Conservation (phyloP, 2,113 vertebrate species). For the Asarcornis scutulata region DNA sequence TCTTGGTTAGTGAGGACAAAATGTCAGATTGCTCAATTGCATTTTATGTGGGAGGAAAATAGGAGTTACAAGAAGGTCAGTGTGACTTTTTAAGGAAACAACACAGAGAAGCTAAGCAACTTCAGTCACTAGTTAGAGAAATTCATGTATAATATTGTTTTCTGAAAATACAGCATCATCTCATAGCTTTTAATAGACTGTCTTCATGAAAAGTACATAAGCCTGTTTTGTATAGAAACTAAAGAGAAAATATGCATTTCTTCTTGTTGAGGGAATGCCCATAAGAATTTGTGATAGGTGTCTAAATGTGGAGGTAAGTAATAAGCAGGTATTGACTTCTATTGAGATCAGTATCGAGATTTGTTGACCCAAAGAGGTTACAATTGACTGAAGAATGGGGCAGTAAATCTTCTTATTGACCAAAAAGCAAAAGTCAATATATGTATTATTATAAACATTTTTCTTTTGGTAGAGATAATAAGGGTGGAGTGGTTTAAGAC, state of each 20-base stretch:
- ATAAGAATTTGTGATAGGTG: conserved; percentile 67
- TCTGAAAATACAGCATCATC: neutral
- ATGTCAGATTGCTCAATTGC: neutral
- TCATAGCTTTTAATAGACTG: neutral
- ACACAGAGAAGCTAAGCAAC: neutral
- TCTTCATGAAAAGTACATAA: neutral
- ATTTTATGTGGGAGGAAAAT: conserved; percentile 14
- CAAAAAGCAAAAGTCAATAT: conserved; percentile 78
- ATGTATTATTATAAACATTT: conserved; percentile 82
- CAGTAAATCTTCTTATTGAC: conserved; percentile 84
- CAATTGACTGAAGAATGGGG: conserved; percentile 77
- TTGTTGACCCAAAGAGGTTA: conserved; percentile 83
- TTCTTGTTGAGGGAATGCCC: conserved; percentile 46
- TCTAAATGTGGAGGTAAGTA: conserved; percentile 77
- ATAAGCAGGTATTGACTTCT: conserved; percentile 79
- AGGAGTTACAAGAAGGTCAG: neutral
- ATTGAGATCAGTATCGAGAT: conserved; percentile 77
- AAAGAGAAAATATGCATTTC: conserved; percentile 44
- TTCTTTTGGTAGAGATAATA: conserved; percentile 75
- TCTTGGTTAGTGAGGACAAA: conserved; percentile 9
- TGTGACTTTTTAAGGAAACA: conserved; percentile 1
- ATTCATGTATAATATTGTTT: neutral
- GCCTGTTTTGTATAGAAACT: conserved; percentile 25
- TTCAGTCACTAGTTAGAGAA: neutral
- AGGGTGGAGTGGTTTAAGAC: conserved; percentile 66